Percentiles rank a stretch among this genome's conserved stretches.
Conservation (phyloP, 2,113 vertebrate genomes). For the Triplophysa siluroides region DNA sequence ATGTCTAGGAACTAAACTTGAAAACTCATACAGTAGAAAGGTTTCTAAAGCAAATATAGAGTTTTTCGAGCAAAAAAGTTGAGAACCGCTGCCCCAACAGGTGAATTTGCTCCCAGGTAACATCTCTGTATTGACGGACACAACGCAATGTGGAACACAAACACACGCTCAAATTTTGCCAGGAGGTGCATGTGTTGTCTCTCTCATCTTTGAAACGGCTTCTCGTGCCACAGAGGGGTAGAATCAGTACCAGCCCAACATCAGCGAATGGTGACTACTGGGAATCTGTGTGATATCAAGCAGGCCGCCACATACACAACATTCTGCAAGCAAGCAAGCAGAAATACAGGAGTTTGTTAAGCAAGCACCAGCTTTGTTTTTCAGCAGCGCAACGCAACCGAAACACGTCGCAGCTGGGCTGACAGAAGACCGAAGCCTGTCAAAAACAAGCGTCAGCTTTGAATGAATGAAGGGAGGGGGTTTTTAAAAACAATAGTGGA, state of each 20-base stretch:
- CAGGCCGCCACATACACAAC: background rate
- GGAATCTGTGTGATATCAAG: conserved; percentile 43
- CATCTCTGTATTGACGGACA: conserved; percentile 27
- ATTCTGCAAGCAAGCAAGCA: conserved; percentile 2
- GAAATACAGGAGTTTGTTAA: conserved; percentile 47
- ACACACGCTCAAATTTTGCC: conserved; percentile 13
- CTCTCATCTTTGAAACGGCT: conserved; percentile 15
- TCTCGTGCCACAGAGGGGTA: conserved; percentile 15
- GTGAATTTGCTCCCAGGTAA: conserved; percentile 29
- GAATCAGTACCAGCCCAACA: conserved; percentile 16
- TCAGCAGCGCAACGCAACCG: conserved; percentile 46
- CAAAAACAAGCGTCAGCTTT: conserved; percentile 55
- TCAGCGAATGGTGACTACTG: conserved; percentile 34
- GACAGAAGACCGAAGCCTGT: conserved; percentile 32
- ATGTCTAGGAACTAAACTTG: no score
- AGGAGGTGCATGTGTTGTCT: conserved; percentile 36
- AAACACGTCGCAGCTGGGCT: conserved; percentile 18
- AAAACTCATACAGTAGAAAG: no score
- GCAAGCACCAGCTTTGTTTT: conserved; percentile 54
- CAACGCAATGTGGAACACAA: conserved; percentile 11
- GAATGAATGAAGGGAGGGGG: conserved; percentile 56
- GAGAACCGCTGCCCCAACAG: background rate
- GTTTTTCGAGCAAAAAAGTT: no score
- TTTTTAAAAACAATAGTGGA: conserved; percentile 49
- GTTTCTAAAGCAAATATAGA: no score